These are phyloP conservation scores for Phortica okadai DNA, from an alignment of 2,888 invertebrate species.

Conservation along the genomic window DNA sequence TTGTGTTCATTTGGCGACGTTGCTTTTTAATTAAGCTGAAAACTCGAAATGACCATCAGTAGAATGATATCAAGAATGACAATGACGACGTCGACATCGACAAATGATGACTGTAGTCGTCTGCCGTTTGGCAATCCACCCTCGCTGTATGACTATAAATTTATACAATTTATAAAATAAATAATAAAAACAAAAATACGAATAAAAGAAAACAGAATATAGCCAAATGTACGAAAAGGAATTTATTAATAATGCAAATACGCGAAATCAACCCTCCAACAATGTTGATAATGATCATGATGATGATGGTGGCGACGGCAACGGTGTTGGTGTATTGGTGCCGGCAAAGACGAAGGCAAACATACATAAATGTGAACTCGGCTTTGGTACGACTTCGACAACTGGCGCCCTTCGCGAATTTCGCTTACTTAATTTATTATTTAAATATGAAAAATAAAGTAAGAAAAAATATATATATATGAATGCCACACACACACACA, in stretches of 20 bases:
- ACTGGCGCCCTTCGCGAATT: conserved; percentile 42
- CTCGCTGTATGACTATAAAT: conserved; percentile 58
- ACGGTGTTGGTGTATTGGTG: not conserved
- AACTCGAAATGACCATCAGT: conserved; percentile 25
- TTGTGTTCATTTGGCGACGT: not conserved
- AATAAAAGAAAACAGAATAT: conserved; percentile 53
- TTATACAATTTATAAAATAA: conserved; percentile 71
- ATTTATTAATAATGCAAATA: conserved; percentile 70
- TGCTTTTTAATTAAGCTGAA: conserved; percentile 29
- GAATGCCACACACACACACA: not conserved
- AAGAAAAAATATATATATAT: conserved; percentile 2
- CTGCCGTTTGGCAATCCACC: conserved; percentile 35
- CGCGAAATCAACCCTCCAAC: conserved; percentile 70
- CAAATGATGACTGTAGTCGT: not conserved
- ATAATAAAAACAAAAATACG: conserved; percentile 56
- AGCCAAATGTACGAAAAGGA: conserved; percentile 64
- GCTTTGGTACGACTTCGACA: conserved; percentile 1
- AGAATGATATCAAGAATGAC: not conserved
- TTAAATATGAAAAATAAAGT: conserved; percentile 65
- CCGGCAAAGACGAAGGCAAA: too few species aligned
- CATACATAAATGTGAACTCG: too few species aligned
- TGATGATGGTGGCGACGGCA: conserved; percentile 38
- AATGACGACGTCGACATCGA: conserved; percentile 42
- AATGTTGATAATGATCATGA: conserved; percentile 40
- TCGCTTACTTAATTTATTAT: conserved; percentile 67